These are phyloP conservation scores for Osmerus eperlanus DNA, from an alignment of 2,113 vertebrate species.

Conservation along the genomic window DNA sequence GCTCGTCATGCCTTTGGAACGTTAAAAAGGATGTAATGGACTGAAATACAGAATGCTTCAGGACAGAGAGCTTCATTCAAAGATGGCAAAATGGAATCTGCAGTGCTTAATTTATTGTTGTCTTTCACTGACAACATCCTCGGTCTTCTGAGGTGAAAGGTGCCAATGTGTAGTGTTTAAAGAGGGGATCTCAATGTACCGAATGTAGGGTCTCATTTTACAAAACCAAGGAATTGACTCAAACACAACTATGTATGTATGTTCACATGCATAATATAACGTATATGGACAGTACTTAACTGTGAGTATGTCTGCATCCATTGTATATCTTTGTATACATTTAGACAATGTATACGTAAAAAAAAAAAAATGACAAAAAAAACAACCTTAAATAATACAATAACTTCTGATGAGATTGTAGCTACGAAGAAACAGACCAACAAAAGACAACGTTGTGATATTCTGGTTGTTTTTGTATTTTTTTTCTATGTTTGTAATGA, in stretches of 20 bases:
- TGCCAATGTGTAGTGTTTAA: constrained; percentile 66
- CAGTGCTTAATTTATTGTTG: constrained; percentile 44
- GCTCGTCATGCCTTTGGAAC: constrained; percentile 59
- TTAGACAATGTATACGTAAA: constrained; percentile 63
- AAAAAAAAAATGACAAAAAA: constrained; percentile 33
- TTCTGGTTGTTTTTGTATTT: constrained; percentile 69
- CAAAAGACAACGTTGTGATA: constrained; percentile 72
- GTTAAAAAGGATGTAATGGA: constrained; percentile 25
- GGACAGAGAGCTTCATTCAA: constrained; percentile 72
- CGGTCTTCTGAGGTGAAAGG: constrained; percentile 72
- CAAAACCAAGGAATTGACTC: constrained; percentile 68
- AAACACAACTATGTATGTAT: constrained; percentile 23
- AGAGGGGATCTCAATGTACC: constrained; percentile 74
- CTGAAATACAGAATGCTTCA: constrained; percentile 42
- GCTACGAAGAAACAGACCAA: constrained; percentile 62
- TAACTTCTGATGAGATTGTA: constrained; percentile 62
- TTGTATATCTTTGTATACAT: constrained; percentile 67
- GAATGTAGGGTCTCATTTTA: constrained; percentile 73
- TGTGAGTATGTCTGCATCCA: constrained; percentile 58
- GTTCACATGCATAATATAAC: constrained; percentile 45
- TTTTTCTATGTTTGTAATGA: constrained; percentile 81
- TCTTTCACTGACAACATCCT: constrained; percentile 63
- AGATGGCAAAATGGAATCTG: constrained; percentile 62
- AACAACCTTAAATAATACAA: constrained; percentile 45
- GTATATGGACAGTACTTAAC: constrained; percentile 64